Evolutionary conservation across 2,888 invertebrate species (phyloP).

Genomic region (Stenichneumon culpator): DNA sequence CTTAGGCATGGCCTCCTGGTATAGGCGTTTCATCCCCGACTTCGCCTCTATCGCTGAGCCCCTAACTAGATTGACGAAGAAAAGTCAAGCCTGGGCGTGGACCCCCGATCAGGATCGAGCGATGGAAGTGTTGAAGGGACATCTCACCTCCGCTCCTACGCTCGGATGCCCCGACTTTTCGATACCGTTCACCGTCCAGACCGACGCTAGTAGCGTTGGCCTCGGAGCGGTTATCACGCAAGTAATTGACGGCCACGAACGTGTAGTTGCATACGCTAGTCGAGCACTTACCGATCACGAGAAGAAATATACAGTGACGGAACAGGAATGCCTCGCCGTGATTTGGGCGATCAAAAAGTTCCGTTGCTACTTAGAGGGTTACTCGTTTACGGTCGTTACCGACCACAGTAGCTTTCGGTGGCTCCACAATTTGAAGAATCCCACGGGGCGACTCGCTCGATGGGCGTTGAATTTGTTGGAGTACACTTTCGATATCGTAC

Average conservation of each 20-base stretch:
- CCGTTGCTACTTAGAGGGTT: too few species aligned
- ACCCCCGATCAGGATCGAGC: constrained; percentile 22
- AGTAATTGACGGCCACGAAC: constrained; percentile 48
- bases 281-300: constrained; percentile 52
- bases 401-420: too few species aligned
- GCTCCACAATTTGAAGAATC: too few species aligned
- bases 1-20: constrained; percentile 77
- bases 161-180: constrained; percentile 69
- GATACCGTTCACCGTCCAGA: constrained; percentile 43
- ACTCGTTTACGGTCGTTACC: too few species aligned
- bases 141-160: constrained; percentile 60
- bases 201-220: too few species aligned
- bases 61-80: constrained; percentile 68
- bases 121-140: constrained; percentile 33
- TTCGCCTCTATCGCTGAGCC: constrained; percentile 68
- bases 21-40: constrained; percentile 73
- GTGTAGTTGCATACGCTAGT: constrained; percentile 67
- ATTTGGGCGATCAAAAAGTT: too few species aligned
- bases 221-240: constrained; percentile 65
- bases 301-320: constrained; percentile 49
- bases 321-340: too few species aligned
- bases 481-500: not conserved
- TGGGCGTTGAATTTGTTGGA: not conserved
- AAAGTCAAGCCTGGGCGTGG: constrained; percentile 44
- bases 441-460: too few species aligned